phyloP scores from a whole-genome alignment of 2,888 invertebrate species.

The Geotrupes spiniger region DNA sequence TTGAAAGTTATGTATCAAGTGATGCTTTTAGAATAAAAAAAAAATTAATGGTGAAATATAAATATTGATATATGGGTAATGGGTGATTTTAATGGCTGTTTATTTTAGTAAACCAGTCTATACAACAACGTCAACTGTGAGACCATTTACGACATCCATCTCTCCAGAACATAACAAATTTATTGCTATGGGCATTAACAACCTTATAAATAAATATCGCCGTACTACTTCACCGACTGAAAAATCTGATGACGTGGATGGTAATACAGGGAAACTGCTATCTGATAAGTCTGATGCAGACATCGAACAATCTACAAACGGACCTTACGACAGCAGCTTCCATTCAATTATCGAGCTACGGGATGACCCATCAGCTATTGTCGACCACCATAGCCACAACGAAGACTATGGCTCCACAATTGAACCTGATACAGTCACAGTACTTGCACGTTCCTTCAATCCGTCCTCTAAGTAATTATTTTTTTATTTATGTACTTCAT shows the following conservation, averaged over 20 bases:
- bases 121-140: slow-evolving; percentile 58
- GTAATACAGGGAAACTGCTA: slow-evolving; percentile 36
- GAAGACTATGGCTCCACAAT: slow-evolving; percentile 56
- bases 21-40: not conserved
- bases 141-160: slow-evolving; percentile 57
- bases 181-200: slow-evolving; percentile 54
- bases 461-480: slow-evolving; percentile 25
- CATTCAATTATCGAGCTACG: slow-evolving; percentile 51
- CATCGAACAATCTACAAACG: slow-evolving; percentile 53
- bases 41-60: too few species aligned
- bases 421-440: slow-evolving; percentile 58
- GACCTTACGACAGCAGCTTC: slow-evolving; percentile 57
- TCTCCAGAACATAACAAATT: slow-evolving; percentile 35
- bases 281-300: slow-evolving; percentile 44
- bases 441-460: slow-evolving; percentile 35
- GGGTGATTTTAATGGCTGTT: not conserved
- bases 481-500: slow-evolving; percentile 27
- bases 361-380: slow-evolving; percentile 57
- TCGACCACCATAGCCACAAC: slow-evolving; percentile 50
- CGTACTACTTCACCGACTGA: slow-evolving; percentile 48
- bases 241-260: slow-evolving; percentile 35
- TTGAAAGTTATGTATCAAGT: too few species aligned
- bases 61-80: too few species aligned
- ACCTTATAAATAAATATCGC: slow-evolving; percentile 57
- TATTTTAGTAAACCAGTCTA: slow-evolving; percentile 50